These are phyloP conservation scores for Seriola aureovittata DNA, from an alignment of 2,113 vertebrate genomes.

Conservation along the genomic window DNA sequence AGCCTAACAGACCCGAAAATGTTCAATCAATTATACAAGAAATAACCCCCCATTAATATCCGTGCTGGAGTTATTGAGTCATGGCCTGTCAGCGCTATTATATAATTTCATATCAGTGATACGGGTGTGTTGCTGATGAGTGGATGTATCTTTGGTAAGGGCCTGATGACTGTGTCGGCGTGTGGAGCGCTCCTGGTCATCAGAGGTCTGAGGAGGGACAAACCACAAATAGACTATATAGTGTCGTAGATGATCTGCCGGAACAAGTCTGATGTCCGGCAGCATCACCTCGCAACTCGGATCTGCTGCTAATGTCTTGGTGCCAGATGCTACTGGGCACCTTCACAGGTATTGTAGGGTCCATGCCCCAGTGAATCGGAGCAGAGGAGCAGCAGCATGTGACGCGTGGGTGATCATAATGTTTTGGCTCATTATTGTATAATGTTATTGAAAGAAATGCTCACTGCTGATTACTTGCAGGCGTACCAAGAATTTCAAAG, in stretches of 20 bases:
- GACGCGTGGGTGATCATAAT: not conserved
- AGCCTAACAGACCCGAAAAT: conserved; percentile 73
- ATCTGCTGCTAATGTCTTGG: not conserved
- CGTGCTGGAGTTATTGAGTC: conserved; percentile 53
- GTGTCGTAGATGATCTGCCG: no score
- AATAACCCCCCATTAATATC: conserved; percentile 62
- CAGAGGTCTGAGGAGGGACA: not conserved
- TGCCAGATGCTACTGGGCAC: no score
- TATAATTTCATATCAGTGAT: conserved; percentile 40
- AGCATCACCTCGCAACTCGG: not conserved
- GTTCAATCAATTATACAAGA: conserved; percentile 77
- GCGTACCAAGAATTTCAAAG: not conserved
- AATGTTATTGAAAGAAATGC: not conserved
- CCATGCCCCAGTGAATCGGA: not conserved
- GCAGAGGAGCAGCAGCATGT: not conserved
- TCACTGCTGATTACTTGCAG: conserved; percentile 6
- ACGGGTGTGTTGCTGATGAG: not conserved
- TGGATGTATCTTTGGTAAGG: not conserved
- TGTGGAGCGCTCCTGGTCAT: not conserved
- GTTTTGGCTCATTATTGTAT: not conserved
- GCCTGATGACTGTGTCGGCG: not conserved
- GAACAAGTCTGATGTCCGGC: not conserved
- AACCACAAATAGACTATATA: not conserved
- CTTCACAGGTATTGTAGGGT: not conserved
- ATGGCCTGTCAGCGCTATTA: conserved; percentile 50